These are phyloP conservation scores for Cuculus canorus DNA, from an alignment of 2,797 vertebrate genomes.

Conservation along the genomic window DNA sequence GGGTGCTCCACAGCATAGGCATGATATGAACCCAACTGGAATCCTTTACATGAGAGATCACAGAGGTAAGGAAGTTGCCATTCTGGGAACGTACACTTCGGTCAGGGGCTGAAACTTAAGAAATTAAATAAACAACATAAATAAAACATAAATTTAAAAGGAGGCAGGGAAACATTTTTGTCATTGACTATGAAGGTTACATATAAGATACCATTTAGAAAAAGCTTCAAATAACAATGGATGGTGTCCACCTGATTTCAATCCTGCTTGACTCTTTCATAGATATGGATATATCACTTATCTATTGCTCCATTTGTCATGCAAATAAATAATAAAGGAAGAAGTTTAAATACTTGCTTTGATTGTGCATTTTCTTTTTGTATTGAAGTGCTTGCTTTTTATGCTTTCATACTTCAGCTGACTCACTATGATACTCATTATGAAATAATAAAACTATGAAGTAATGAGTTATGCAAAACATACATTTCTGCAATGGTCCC, in stretches of 20 bases:
- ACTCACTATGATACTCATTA: neutral
- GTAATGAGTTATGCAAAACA: neutral
- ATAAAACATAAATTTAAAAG: neutral
- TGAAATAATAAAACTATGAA: neutral
- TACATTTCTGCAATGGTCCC: neutral
- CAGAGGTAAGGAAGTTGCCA: accelerated
- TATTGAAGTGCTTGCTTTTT: neutral
- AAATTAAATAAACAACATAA: neutral
- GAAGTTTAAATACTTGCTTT: neutral
- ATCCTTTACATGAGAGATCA: neutral
- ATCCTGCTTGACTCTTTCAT: slow-evolving; percentile 16
- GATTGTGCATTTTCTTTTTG: neutral
- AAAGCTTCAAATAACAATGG: slow-evolving; percentile 17
- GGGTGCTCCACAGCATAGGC: neutral
- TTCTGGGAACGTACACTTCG: neutral
- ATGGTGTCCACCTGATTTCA: slow-evolving; percentile 36
- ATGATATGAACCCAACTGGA: neutral
- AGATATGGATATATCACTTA: neutral
- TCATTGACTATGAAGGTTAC: neutral
- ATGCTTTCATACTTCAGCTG: neutral
- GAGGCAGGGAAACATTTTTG: neutral
- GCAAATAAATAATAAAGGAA: slow-evolving; percentile 31
- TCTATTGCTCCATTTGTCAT: slow-evolving; percentile 1
- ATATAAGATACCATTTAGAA: neutral
- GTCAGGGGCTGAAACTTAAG: neutral